Base-by-base conservation (phyloP, 1,140 invertebrate species). In the Planococcus citri region DNA sequence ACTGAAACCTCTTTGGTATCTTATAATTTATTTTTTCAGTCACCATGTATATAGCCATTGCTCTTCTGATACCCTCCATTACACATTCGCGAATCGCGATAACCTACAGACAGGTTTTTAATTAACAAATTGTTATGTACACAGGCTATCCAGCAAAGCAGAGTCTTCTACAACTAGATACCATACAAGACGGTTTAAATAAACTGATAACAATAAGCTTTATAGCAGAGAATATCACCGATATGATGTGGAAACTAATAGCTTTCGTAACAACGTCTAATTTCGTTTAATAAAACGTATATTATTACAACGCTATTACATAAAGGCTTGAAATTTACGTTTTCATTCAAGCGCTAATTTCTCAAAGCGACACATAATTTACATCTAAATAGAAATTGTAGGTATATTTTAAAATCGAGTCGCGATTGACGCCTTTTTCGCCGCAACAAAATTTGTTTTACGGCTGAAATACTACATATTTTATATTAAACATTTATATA, bases 331-430 rank as follows among this genome's bases (percentile, higher is more conserved):
- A 25, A 64, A 64, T 25, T 27, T 64, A 17, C 60, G 22, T 64
- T 64, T 64, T 64, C 60, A 25, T 64, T 64, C 14, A 64, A 24
- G 60, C 60, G 60, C 60, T 64, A 64, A 64, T 64, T 64, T 64
- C 60, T 64, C 60, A 64, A 64, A 64, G 60, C 60, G 60, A 64
- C 60, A 64, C 60, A 27, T 64, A 64, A 64, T 64, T 64, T 64
- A 64, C 60, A 64, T 64, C 60, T 64, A 64, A 64, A 64, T 64
- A 21, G 60, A 64, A 64, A 64, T 64, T 20, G 21, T 58, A n/a
- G 21, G 21, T 51, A 51, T 64, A 25, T 64, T 24, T 27, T 24
- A 64, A 64, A 64, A 64, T 64, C 25, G 60, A 64, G 60, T 25
- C 9, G 60, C 60, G 60, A 64, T 64, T 64, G 60, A 64, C 22